Evolutionary conservation across 2,113 vertebrate genomes (phyloP).

Genomic region (Crotalus horridus): DNA sequence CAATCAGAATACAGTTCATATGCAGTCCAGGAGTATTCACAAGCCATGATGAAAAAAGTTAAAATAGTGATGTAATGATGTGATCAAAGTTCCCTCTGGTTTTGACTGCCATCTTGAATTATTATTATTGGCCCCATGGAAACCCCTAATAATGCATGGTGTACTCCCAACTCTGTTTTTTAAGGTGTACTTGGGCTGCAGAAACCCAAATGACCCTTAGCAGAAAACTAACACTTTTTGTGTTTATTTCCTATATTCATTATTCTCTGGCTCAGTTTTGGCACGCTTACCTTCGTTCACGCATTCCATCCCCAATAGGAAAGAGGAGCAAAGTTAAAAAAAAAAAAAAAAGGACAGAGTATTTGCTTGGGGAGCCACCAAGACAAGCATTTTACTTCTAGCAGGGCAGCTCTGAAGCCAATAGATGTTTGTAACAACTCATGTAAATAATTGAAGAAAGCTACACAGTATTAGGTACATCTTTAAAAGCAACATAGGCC

Average conservation of each 20-base stretch:
- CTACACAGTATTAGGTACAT: conserved; percentile 1
- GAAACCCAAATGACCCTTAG: not conserved
- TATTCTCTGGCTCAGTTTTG: not conserved
- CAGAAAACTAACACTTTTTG: not conserved
- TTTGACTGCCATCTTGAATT: not conserved
- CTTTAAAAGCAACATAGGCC: conserved; percentile 3
- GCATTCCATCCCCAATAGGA: not conserved
- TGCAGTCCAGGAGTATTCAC: not conserved
- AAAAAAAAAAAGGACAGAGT: not conserved
- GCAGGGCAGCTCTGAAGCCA: not conserved
- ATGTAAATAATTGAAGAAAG: conserved; percentile 2
- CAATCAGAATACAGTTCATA: not conserved
- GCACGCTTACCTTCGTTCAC: not conserved
- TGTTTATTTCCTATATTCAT: not conserved
- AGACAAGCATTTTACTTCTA: not conserved
- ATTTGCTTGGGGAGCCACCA: not conserved
- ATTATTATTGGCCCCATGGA: not conserved
- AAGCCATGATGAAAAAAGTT: not conserved
- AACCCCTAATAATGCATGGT: not conserved
- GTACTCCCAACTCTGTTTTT: not conserved
- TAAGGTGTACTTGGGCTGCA: not conserved
- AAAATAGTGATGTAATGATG: not conserved
- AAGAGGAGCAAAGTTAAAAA: not conserved
- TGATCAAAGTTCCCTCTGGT: not conserved
- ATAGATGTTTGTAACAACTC: conserved; percentile 30